Percentiles rank a stretch among this genome's conserved stretches.
Evolutionary conservation across 2,888 invertebrate species (phyloP).

Genomic region (Phortica magna): DNA sequence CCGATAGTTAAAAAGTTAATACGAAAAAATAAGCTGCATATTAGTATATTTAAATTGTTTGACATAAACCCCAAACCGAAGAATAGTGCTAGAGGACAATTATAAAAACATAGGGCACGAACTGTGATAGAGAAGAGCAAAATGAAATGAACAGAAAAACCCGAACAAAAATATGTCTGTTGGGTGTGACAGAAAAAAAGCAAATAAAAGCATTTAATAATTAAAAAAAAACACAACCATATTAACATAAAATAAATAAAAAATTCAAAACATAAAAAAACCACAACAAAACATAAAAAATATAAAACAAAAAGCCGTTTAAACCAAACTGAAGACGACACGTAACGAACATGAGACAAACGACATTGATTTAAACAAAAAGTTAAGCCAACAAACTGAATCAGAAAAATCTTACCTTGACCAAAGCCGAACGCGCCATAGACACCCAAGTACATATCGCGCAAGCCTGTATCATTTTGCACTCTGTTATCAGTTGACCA

Average conservation of each 20-base stretch:
- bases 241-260: constrained; percentile 35
- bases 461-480: constrained; percentile 80
- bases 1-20: not conserved
- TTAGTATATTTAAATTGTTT: too few species aligned
- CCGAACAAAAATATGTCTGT: too few species aligned
- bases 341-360: constrained; percentile 37
- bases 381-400: constrained; percentile 53
- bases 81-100: too few species aligned
- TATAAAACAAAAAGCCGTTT: constrained; percentile 45
- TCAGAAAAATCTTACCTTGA: constrained; percentile 85
- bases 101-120: too few species aligned
- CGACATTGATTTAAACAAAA: constrained; percentile 35
- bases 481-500: constrained; percentile 88
- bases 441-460: constrained; percentile 92
- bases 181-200: not conserved
- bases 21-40: too few species aligned
- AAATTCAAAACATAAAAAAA: constrained; percentile 40
- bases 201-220: constrained; percentile 33
- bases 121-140: too few species aligned
- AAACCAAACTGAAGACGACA: constrained; percentile 48
- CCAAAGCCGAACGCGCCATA: constrained; percentile 92
- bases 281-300: constrained; percentile 38
- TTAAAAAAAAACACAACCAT: not conserved
- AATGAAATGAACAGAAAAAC: too few species aligned
- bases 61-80: too few species aligned